Base-by-base conservation (phyloP, 2,113 vertebrate genomes). In the Scatophagus argus region DNA sequence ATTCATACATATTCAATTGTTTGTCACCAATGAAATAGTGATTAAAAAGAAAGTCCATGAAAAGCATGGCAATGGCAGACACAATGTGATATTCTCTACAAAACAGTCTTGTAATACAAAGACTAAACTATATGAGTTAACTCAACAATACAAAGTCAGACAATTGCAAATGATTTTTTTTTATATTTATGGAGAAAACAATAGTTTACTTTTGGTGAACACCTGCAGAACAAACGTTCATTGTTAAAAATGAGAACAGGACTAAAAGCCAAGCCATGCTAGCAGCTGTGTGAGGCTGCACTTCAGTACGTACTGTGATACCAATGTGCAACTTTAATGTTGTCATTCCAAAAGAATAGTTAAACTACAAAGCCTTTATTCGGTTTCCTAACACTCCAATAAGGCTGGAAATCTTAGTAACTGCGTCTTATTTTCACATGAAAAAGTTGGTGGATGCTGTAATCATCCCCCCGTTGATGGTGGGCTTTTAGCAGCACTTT, bases 1-100 rank as follows among this genome's bases (percentile, higher is more conserved):
- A 59, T 78, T 79, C 79, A 83, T 76, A 70, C 49, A 81, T 85
- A 79, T 79, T 81, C 62, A 83, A 6, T 60, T 61, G 74, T 74
- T 77, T 84, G 64, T 79, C 72, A 70, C 39, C 75, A 72, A 11
- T 52, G 17, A 75, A 72, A 74, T 25, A 13, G 73, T 64, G 23
- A 84, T 82, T 67, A 71, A 76, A 81, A 71, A 38, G 32, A 52
- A 67, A 77, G 62, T 58, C 54, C 23, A 54, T 38, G 32, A 72
- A 82, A 74, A 55, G 54, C 38, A 25, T 46, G 19, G 56, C 36
- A 69, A 43, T 69, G 44, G 65, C 56, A 60, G n/a, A n/a, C 23
- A 47, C 25, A 75, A 76, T 14, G 6, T 38, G 23, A 68, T 66
- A 34, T 63, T 43, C 10, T 32, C 10, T 8, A 4, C 16, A 56